Evolutionary conservation across 2,113 vertebrate species (phyloP).

Genomic region (Epinephelus lanceolatus): DNA sequence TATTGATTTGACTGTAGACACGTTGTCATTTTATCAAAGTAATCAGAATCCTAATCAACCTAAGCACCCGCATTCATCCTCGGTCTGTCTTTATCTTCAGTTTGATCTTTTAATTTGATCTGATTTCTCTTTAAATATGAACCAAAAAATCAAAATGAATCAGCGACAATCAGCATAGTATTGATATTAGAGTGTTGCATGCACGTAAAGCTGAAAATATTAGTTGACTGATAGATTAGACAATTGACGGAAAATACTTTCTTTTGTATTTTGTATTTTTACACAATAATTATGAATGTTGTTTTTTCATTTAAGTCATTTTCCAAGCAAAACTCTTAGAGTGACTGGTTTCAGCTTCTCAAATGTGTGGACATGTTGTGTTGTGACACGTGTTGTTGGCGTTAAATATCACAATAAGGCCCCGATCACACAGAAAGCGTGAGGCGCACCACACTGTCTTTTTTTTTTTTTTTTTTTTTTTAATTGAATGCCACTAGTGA

Average conservation of each 20-base stretch:
- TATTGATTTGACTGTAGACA: background rate
- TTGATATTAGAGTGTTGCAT: background rate
- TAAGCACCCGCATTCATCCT: background rate
- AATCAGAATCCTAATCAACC: background rate
- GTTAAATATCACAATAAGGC: too few species aligned
- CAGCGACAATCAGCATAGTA: background rate
- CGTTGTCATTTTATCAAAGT: too few species aligned
- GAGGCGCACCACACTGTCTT: too few species aligned
- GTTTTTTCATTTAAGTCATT: background rate
- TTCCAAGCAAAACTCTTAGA: background rate
- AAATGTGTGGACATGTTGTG: background rate
- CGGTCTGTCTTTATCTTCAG: background rate
- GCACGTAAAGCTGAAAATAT: background rate
- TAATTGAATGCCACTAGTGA: too few species aligned
- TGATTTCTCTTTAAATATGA: background rate
- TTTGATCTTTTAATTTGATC: background rate
- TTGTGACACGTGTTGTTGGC: background rate
- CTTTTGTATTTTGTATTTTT: background rate
- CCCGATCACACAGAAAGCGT: too few species aligned
- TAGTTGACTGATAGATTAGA: background rate
- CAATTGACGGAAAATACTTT: background rate
- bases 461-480: too few species aligned
- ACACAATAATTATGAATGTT: too few species aligned
- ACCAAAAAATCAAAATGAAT: background rate
- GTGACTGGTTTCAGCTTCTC: background rate